These are phyloP conservation scores for Oxyura jamaicensis DNA, from an alignment of 2,113 vertebrate genomes.

Conservation along the genomic window DNA sequence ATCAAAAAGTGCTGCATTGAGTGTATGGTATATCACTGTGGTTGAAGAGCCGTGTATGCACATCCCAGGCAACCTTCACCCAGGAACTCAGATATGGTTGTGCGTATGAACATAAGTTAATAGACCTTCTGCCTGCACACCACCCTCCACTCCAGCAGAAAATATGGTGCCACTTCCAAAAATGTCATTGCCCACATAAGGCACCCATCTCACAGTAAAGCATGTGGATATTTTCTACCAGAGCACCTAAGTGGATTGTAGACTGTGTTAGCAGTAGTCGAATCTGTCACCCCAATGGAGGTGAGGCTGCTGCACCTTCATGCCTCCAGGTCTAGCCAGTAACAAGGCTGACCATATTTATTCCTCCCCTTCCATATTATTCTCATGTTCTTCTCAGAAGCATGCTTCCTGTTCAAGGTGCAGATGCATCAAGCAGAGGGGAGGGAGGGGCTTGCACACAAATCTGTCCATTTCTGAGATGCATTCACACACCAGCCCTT, in stretches of 20 bases:
- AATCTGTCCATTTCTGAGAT: background rate
- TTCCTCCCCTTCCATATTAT: background rate
- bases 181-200: background rate
- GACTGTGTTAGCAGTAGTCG: background rate
- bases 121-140: background rate
- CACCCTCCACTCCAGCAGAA: background rate
- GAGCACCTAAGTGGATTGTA: background rate
- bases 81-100: background rate
- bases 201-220: background rate
- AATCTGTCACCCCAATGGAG: background rate
- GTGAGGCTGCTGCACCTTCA: background rate
- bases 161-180: background rate
- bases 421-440: background rate
- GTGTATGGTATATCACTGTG: background rate
- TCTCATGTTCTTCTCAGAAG: background rate
- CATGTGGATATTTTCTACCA: background rate
- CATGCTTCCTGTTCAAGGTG: background rate
- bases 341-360: background rate
- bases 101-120: background rate
- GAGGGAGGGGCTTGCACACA: background rate
- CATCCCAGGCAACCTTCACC: background rate
- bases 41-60: background rate
- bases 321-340: background rate
- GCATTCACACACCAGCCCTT: rapidly evolving
- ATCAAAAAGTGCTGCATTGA: background rate